Conservation (phyloP, 2,888 invertebrate genomes). For the Diaphora mendica region DNA sequence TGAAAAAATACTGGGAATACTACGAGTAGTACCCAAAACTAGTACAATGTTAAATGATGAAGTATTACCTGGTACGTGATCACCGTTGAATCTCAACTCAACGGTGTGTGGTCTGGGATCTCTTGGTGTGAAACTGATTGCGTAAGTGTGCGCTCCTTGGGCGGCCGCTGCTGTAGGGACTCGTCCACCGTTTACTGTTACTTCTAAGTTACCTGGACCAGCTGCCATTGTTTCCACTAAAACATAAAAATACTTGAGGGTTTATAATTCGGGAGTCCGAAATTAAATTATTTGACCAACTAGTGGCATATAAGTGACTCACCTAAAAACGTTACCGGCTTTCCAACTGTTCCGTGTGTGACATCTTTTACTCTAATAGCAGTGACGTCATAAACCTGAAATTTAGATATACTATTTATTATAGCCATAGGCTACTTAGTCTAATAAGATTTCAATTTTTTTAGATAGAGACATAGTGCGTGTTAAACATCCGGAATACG, state of each 20-base stretch:
- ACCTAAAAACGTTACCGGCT: conserved; percentile 96
- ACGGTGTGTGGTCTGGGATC: conserved; percentile 96
- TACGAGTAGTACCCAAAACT: background rate
- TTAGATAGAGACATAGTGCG: background rate
- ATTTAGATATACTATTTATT: background rate
- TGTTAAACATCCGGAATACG: background rate
- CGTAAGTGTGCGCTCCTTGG: conserved; percentile 98
- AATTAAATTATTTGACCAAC: background rate
- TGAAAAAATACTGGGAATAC: background rate
- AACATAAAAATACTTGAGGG: background rate
- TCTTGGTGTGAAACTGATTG: conserved; percentile 98
- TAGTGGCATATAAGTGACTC: conserved; percentile 34
- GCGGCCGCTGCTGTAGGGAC: conserved; percentile 99
- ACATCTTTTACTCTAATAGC: conserved; percentile 98
- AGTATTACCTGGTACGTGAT: conserved; percentile 94
- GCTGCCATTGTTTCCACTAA: conserved; percentile 98
- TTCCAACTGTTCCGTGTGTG: conserved; percentile 94
- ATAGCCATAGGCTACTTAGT: background rate
- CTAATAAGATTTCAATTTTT: background rate
- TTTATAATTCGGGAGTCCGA: background rate
- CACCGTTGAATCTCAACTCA: conserved; percentile 97
- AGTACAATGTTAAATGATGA: background rate
- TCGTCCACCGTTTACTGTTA: conserved; percentile 98
- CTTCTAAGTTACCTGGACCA: conserved; percentile 99
- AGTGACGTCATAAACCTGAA: conserved; percentile 94